phyloP scores from a whole-genome alignment of 2,888 invertebrate species.

The Gari tellinella region DNA sequence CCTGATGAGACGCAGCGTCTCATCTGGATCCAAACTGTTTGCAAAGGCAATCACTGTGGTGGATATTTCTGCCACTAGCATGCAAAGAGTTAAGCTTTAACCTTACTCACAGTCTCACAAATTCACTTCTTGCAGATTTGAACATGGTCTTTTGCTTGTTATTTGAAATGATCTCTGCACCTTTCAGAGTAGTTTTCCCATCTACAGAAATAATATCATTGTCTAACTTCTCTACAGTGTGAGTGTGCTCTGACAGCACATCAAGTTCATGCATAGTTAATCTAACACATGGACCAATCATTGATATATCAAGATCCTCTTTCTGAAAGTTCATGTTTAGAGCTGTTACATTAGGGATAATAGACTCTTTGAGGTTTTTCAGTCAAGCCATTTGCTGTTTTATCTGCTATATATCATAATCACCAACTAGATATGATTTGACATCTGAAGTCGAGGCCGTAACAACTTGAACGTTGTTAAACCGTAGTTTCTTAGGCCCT shows the following conservation, averaged over 20 bases:
- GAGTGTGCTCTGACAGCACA: no score
- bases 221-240: no score
- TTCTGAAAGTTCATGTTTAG: constrained; percentile 8
- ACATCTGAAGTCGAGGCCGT: no score
- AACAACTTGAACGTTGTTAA: no score
- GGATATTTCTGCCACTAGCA: no score
- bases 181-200: constrained; percentile 12
- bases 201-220: constrained; percentile 11
- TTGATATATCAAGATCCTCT: not conserved
- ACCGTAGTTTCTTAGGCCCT: no score
- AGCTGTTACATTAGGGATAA: constrained; percentile 17
- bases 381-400: constrained; percentile 5
- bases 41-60: no score
- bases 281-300: constrained; percentile 17
- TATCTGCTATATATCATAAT: constrained; percentile 19
- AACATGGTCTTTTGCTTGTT: constrained; percentile 1
- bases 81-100: constrained; percentile 23
- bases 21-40: no score
- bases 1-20: no score
- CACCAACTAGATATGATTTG: constrained; percentile 11
- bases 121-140: constrained; percentile 8
- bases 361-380: constrained; percentile 8
- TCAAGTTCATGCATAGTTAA: no score
- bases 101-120: constrained; percentile 1
- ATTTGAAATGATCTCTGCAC: constrained; percentile 4